Base-by-base conservation (phyloP, 2,888 invertebrate species). In the Tiphia femorata region DNA sequence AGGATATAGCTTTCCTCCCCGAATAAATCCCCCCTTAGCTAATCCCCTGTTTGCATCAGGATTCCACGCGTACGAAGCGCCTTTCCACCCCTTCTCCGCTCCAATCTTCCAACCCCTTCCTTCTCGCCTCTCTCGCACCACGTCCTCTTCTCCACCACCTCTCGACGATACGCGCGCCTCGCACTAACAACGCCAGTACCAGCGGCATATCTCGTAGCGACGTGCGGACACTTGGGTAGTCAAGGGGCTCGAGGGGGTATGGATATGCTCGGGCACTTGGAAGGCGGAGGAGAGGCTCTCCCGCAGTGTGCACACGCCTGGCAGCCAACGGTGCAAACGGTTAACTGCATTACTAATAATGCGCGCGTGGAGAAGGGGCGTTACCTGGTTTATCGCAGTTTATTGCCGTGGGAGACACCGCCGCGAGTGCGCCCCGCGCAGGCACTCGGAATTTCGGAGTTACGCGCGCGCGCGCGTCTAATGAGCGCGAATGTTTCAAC, bases 331-430 rank as follows among this genome's bases (percentile, higher is more conserved):
- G 46, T 38, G 25, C 23, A 20, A 41, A 44, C 51, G 33, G 25
- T 33, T 64, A 68, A 68, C 68, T 64, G 54, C 64, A 57, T 64
- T 62, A 40, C 55, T 64, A 62, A 67, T 67, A 67, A 67, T 37
- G 38, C 50, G 42, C 19, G 21, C 29, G 21, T n/a, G 21, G 35
- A 19, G 38, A 40, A 10, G 30, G 19, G 33, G 35, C 49, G 48
- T 62, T 57, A 29, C 49, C 33, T 16, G 57, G 56, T 67, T 64
- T 57, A 64, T 58, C 49, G 48, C 41, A 49, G 50, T 67, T 53
- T 52, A 14, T 33, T 33, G 33, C 33, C n/a, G n/a, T n/a, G n/a
- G n/a, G n/a, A n/a, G n/a, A n/a, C n/a, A n/a, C n/a, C n/a, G n/a
- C n/a, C n/a, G n/a, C n/a, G n/a, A n/a, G n/a, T n/a, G n/a, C n/a